A percentile compares a stretch with the other conserved stretches of the same genome.
Conservation (phyloP, 1,140 invertebrate species). For the Danaus melanippus region DNA sequence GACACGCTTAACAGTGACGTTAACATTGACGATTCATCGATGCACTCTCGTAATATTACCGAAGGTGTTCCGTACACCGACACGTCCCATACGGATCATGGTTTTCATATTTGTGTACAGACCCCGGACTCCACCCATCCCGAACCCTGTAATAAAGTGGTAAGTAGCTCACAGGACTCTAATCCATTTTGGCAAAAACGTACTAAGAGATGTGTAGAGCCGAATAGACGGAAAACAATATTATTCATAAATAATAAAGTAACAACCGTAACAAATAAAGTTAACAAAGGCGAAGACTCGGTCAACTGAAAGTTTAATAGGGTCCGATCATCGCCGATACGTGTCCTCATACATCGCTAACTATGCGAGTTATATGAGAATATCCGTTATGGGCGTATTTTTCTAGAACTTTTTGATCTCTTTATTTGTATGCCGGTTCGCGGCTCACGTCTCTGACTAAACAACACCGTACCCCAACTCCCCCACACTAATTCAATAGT, state of each 20-base stretch:
- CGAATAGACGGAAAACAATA: slow-evolving; percentile 66
- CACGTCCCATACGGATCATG: slow-evolving; percentile 19
- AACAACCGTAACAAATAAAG: slow-evolving; percentile 34
- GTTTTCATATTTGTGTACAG: slow-evolving; percentile 14
- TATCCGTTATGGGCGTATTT: slow-evolving; percentile 31
- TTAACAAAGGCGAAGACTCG: slow-evolving; percentile 20
- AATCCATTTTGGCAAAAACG: slow-evolving; percentile 66
- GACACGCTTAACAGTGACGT: slow-evolving; percentile 15
- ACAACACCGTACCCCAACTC: slow-evolving; percentile 8
- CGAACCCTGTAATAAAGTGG: slow-evolving; percentile 32
- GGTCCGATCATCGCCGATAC: slow-evolving; percentile 31
- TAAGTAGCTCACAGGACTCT: slow-evolving; percentile 59
- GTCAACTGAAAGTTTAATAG: slow-evolving; percentile 24
- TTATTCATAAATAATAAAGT: slow-evolving; percentile 65
- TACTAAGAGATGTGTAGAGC: slow-evolving; percentile 52
- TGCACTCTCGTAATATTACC: slow-evolving; percentile 9
- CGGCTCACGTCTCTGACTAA: slow-evolving; percentile 21
- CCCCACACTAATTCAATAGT: slow-evolving; percentile 3
- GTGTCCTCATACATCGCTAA: slow-evolving; percentile 48
- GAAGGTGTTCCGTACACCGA: slow-evolving; percentile 8
- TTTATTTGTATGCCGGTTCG: slow-evolving; percentile 33
- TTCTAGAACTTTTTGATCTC: slow-evolving; percentile 54
- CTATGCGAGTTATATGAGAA: slow-evolving; percentile 50
- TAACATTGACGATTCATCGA: slow-evolving; percentile 3
- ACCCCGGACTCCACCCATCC: slow-evolving; percentile 6